These are phyloP conservation scores for Orcinus orca DNA, from an alignment of 2,113 vertebrate species.

Conservation along the genomic window DNA sequence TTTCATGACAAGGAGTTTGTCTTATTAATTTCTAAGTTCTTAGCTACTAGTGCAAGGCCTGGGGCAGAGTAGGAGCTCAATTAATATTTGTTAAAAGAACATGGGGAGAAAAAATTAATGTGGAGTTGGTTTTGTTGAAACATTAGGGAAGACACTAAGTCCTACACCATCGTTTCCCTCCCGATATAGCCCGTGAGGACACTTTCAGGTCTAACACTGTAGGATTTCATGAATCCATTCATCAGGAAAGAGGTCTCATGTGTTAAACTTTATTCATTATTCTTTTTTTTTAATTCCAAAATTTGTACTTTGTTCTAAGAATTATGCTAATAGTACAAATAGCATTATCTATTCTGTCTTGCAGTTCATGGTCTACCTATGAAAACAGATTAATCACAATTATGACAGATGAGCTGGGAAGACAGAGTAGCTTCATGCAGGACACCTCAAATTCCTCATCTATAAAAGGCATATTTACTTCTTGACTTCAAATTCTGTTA, in stretches of 20 bases:
- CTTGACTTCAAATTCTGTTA: neutral
- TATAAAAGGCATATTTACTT: neutral
- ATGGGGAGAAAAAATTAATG: neutral
- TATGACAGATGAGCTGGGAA: neutral
- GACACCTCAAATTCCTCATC: neutral
- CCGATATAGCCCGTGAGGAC: neutral
- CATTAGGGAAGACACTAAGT: neutral
- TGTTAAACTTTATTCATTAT: neutral
- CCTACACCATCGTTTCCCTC: neutral
- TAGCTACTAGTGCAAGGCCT: neutral
- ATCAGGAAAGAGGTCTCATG: neutral
- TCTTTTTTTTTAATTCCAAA: neutral
- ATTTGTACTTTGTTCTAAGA: neutral
- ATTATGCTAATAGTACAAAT: neutral
- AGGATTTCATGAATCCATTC: neutral
- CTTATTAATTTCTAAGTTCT: neutral
- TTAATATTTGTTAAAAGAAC: neutral
- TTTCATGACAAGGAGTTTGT: neutral
- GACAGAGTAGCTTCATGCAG: neutral
- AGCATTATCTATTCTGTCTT: neutral
- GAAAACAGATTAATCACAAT: neutral
- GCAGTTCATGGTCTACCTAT: neutral
- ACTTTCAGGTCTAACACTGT: neutral
- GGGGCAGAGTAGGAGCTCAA: neutral
- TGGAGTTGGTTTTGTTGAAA: neutral